phyloP scores from a whole-genome alignment of 2,888 invertebrate genomes.

The Lasioglossum zephyrum region DNA sequence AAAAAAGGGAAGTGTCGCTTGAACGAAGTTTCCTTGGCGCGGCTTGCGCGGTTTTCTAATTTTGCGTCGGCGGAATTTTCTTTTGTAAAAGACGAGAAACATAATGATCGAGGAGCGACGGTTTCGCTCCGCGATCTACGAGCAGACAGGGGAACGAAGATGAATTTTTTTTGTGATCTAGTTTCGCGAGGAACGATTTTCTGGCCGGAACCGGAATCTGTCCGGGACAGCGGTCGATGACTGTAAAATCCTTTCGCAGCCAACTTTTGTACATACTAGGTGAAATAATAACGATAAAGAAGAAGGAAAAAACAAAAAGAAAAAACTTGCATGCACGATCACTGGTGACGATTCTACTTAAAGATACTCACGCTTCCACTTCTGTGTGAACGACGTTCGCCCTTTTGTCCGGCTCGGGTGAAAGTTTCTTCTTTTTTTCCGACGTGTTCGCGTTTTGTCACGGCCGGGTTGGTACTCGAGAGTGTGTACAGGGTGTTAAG shows the following conservation, averaged over 20 bases:
- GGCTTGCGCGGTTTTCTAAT: slow-evolving; percentile 13
- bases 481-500: neutral
- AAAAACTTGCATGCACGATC: slow-evolving; percentile 50
- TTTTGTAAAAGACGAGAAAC: slow-evolving; percentile 35
- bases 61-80: neutral
- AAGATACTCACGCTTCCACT: slow-evolving; percentile 68
- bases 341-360: slow-evolving; percentile 52
- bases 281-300: slow-evolving; percentile 56
- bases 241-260: slow-evolving; percentile 47
- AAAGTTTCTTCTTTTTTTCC: slow-evolving; percentile 10
- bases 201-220: neutral
- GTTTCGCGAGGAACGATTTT: slow-evolving; percentile 22
- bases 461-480: slow-evolving; percentile 15
- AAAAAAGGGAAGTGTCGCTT: slow-evolving; percentile 8
- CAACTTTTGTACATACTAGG: slow-evolving; percentile 67
- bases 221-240: slow-evolving; percentile 21
- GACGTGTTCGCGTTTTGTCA: slow-evolving; percentile 17
- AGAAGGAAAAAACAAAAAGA: neutral
- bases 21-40: slow-evolving; percentile 49
- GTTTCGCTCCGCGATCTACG: slow-evolving; percentile 8
- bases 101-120: slow-evolving; percentile 10
- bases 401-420: neutral
- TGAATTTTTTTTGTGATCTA: slow-evolving; percentile 12
- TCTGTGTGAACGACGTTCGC: slow-evolving; percentile 39
- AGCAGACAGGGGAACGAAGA: neutral